Evolutionary conservation across 2,888 invertebrate species (phyloP), one percentile per base, ranked within the genome.

Genomic region (Brachylomia viminalis): DNA sequence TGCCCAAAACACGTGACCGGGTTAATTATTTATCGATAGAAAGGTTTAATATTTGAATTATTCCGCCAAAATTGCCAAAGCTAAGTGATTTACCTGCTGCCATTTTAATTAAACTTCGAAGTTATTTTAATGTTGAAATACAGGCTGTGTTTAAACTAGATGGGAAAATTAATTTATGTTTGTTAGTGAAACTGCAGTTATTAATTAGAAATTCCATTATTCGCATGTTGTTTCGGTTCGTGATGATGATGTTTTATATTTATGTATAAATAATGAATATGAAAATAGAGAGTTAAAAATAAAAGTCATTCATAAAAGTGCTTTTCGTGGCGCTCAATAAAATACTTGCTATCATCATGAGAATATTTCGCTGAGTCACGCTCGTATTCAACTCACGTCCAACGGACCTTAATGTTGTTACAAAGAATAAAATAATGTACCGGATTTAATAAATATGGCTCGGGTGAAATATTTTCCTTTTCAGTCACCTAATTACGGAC

Each of bases 331-430:
- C 47, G 78, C 2, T 66, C 70, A 77, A 70, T 77, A 82, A 82
- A 79, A 79, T 79, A 77, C 82, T 59, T 77, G 77, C 20, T 27
- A 27, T 82, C 79, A 82, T 70, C 54, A 61, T 69, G 70, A 77
- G 78, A 38, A 66, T 77, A 38, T 77, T 77, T 49, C 3, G 65
- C 65, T 11, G 54, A 49, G 59, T 80, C 77, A 80, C 65, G 54
- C 33, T 30, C 1, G 54, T 59, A 77, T 82, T 70, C 79, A 56
- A 20, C 27, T 56, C 79, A 49, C 83, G 79, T 61, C 49, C 49
- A 33, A 47, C 33, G 15, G 42, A 64, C 58, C 59, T 27, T 65
- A 33, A 70, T 66, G 42, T 61, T 71, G 61, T 67, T 59, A 73
- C 42, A 49, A 56, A 59, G 49, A 42, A 83, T 79, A 72, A 69